These are phyloP conservation scores for Lithophane ornitopus DNA, from an alignment of 2,888 invertebrate species.

Conservation along the genomic window DNA sequence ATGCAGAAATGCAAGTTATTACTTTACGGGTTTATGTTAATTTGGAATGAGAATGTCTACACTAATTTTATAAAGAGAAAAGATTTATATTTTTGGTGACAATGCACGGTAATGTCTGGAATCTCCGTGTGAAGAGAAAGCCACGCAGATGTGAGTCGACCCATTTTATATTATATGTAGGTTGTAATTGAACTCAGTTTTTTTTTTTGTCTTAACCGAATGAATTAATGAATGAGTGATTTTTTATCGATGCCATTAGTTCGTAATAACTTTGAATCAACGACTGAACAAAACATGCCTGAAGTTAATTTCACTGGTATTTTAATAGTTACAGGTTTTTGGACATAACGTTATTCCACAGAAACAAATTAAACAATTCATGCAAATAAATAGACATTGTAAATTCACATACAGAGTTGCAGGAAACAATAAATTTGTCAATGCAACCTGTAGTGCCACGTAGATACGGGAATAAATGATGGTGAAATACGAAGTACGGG, in stretches of 20 bases:
- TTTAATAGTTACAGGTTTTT: not conserved
- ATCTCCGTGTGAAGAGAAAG: not conserved
- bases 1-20: constrained; percentile 7
- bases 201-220: no score
- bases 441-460: constrained; percentile 5
- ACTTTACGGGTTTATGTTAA: constrained; percentile 17
- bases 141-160: not conserved
- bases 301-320: not conserved
- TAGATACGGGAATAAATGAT: constrained; percentile 26
- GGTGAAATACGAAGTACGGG: not conserved
- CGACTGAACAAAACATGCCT: not conserved
- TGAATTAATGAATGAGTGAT: no score
- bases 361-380: not conserved
- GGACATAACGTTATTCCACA: not conserved
- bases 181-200: no score
- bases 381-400: not conserved
- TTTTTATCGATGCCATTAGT: not conserved
- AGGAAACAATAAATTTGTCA: constrained; percentile 32
- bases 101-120: not conserved
- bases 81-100: not conserved
- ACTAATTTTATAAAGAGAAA: no score
- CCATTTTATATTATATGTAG: not conserved
- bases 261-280: not conserved
- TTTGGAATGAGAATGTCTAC: not conserved
- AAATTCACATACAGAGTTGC: constrained; percentile 3